Percentiles rank a stretch among this genome's conserved stretches.
These are phyloP conservation scores for Proales similis DNA, from an alignment of 1,140 invertebrate species.

Conservation along the genomic window DNA sequence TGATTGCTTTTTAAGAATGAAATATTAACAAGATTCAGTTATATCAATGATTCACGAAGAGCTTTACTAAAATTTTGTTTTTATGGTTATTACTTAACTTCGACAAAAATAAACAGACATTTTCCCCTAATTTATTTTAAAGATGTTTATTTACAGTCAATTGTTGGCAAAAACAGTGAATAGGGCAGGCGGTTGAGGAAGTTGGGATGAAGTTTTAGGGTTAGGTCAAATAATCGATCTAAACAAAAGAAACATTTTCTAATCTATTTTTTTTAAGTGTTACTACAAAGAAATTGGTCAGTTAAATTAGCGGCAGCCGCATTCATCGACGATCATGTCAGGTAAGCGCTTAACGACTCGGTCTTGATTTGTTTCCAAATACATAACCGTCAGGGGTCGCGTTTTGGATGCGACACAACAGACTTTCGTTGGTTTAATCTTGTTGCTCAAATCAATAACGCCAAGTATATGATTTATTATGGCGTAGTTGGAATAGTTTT, in stretches of 20 bases:
- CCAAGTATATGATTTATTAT: conserved; percentile 20
- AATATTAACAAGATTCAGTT: not conserved
- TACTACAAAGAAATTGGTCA: no score
- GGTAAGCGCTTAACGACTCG: conserved; percentile 33
- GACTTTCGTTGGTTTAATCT: conserved; percentile 3
- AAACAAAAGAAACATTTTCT: not conserved
- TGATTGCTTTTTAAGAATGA: conserved; percentile 1
- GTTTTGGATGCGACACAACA: conserved; percentile 22
- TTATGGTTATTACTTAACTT: not conserved
- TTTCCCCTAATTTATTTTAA: no score
- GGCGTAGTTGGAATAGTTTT: conserved; percentile 27
- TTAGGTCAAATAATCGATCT: conserved; percentile 1
- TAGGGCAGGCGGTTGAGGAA: conserved; percentile 29
- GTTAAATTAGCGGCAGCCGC: conserved; percentile 21
- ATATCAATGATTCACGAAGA: conserved; percentile 10
- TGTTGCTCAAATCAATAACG: conserved; percentile 9
- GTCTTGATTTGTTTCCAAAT: conserved; percentile 27
- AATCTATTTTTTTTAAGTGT: not conserved
- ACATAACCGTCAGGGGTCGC: conserved; percentile 6
- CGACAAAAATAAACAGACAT: not conserved
- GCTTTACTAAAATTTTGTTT: not conserved
- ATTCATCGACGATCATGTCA: conserved; percentile 32
- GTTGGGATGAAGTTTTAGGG: not conserved
- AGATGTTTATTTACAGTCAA: not conserved
- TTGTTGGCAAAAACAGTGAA: not conserved